Percentiles rank a stretch among this genome's conserved stretches.
These are phyloP conservation scores for Netelia virgata DNA, from an alignment of 2,888 invertebrate genomes.

Conservation along the genomic window DNA sequence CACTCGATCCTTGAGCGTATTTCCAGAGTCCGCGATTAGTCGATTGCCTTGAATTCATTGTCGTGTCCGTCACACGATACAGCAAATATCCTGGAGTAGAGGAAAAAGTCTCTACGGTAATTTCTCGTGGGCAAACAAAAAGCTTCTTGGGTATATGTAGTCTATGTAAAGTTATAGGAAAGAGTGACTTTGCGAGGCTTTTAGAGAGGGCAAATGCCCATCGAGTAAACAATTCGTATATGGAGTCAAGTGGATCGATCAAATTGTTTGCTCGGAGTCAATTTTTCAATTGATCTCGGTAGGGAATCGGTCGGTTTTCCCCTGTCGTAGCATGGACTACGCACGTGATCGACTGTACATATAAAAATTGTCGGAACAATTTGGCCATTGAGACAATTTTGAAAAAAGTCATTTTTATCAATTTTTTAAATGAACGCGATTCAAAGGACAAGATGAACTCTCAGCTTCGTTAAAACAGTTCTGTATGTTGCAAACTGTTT, in stretches of 20 bases:
- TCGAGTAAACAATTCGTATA: slow-evolving; percentile 29
- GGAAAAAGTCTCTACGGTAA: slow-evolving; percentile 36
- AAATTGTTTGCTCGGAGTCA: slow-evolving; percentile 48
- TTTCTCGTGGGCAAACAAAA: slow-evolving; percentile 47
- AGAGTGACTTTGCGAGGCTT: slow-evolving; percentile 18
- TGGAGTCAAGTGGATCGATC: slow-evolving; percentile 45
- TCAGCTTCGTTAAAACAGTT: too few relatives aligned
- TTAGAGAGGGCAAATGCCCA: slow-evolving; percentile 35
- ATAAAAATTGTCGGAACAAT: background rate
- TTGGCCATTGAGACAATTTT: slow-evolving; percentile 6
- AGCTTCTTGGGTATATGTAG: background rate
- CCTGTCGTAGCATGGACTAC: background rate
- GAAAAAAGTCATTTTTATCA: background rate
- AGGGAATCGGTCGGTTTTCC: slow-evolving; percentile 19
- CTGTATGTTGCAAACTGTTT: too few relatives aligned
- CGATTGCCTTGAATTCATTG: slow-evolving; percentile 2
- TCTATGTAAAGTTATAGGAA: slow-evolving; percentile 7
- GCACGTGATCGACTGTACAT: background rate
- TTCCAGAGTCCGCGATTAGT: slow-evolving; percentile 4
- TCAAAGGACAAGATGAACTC: too few relatives aligned
- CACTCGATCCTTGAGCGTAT: background rate
- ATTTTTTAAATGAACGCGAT: too few relatives aligned
- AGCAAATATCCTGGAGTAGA: slow-evolving; percentile 7
- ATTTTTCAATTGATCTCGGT: slow-evolving; percentile 49
- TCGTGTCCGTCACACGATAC: background rate